Percentiles rank a stretch among this genome's conserved stretches.
phyloP scores from a whole-genome alignment of 2,888 invertebrate genomes.

The Melinaea menophilus region DNA sequence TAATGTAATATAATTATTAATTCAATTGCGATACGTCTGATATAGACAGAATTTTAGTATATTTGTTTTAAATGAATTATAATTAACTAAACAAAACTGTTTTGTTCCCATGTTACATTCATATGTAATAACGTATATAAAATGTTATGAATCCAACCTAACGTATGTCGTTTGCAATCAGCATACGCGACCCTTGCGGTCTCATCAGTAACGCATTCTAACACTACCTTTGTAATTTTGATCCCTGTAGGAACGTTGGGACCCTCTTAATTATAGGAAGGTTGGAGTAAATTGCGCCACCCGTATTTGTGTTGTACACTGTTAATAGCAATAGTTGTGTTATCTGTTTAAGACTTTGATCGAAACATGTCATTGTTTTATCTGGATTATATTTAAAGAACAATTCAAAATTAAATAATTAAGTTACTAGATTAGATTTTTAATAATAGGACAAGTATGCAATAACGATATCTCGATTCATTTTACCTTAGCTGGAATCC shows the following conservation, averaged over 20 bases:
- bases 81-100: too few relatives aligned
- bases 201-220: constrained; percentile 49
- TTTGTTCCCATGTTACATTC: too few relatives aligned
- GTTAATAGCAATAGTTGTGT: not conserved
- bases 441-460: too few relatives aligned
- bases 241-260: constrained; percentile 39
- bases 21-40: too few relatives aligned
- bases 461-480: too few relatives aligned
- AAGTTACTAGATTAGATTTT: not conserved
- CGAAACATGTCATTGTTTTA: not conserved
- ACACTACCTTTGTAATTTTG: constrained; percentile 53
- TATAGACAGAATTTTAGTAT: too few relatives aligned
- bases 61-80: too few relatives aligned
- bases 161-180: constrained; percentile 49
- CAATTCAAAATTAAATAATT: not conserved
- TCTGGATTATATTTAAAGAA: not conserved
- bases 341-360: not conserved
- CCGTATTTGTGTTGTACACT: constrained; percentile 18
- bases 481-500: too few relatives aligned
- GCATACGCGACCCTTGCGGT: constrained; percentile 44
- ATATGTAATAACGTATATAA: constrained; percentile 6
- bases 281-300: constrained; percentile 34
- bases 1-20: too few relatives aligned
- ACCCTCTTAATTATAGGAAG: constrained; percentile 46
- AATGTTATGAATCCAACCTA: constrained; percentile 31